Evolutionary conservation across 2,888 invertebrate genomes (phyloP).

Genomic region (Macrosiphum euphorbiae): DNA sequence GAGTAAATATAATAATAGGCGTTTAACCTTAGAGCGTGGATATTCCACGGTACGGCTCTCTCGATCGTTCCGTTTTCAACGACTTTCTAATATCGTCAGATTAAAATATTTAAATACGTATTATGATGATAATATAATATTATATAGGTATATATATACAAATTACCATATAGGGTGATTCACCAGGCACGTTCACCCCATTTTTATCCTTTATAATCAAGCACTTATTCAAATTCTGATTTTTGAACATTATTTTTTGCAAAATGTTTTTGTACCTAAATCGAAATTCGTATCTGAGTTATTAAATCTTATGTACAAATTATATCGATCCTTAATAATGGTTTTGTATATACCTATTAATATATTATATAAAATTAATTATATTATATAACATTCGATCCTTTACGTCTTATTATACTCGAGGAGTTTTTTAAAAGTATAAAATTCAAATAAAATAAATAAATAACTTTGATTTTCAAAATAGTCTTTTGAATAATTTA

Average conservation of each 20-base stretch:
- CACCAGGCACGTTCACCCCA: neutral
- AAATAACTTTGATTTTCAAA: neutral
- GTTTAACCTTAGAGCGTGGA: neutral
- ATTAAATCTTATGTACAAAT: neutral
- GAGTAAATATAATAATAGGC: conserved; percentile 4
- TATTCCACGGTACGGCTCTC: neutral
- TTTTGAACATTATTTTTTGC: neutral
- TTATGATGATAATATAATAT: neutral
- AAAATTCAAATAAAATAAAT: neutral
- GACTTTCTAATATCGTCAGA: neutral
- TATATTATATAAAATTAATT: neutral
- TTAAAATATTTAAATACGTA: neutral
- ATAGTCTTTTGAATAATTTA: neutral
- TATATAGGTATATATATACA: neutral
- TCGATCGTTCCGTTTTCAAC: neutral
- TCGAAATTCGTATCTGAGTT: neutral
- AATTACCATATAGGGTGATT: neutral
- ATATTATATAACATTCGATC: neutral
- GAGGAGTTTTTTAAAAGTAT: neutral
- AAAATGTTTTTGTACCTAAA: neutral
- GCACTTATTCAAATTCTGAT: neutral
- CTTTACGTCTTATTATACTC: neutral
- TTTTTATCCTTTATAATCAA: neutral
- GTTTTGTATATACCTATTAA: neutral
- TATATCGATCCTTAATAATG: neutral